phyloP scores from a whole-genome alignment of 1,140 invertebrate species.

The Octopus sinensis region DNA sequence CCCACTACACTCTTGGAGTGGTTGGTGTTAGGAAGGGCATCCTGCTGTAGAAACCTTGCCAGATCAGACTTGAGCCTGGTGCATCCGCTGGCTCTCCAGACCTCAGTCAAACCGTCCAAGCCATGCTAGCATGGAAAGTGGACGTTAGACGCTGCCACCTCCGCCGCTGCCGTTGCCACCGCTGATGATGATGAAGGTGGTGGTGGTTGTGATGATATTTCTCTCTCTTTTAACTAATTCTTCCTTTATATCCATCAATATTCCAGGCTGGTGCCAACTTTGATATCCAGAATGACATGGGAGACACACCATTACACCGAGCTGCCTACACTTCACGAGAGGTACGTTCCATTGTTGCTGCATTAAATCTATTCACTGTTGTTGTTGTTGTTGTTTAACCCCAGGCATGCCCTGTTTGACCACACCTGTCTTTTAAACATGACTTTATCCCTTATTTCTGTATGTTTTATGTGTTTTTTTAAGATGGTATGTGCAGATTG shows the following conservation, averaged over 20 bases:
- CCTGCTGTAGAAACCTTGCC: too few relatives aligned
- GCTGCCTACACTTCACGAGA: slow-evolving; percentile 58
- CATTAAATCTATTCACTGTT: too few relatives aligned
- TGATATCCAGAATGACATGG: slow-evolving; percentile 57
- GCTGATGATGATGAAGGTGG: not conserved
- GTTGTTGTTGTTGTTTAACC: too few relatives aligned
- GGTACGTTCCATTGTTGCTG: slow-evolving; percentile 29
- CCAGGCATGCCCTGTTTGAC: too few relatives aligned
- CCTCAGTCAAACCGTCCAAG: not conserved
- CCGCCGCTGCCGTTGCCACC: not conserved
- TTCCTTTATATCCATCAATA: slow-evolving; percentile 9
- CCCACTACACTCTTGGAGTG: too few relatives aligned
- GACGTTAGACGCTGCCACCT: not conserved
- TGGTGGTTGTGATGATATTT: not conserved
- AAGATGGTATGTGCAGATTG: too few relatives aligned
- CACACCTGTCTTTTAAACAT: not conserved
- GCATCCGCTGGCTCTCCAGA: not conserved
- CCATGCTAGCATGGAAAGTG: not conserved
- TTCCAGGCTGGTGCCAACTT: slow-evolving; percentile 57
- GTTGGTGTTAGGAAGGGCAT: too few relatives aligned
- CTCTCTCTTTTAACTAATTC: not conserved
- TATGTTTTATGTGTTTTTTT: too few relatives aligned
- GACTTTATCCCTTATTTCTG: not conserved
- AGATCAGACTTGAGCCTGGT: not conserved
- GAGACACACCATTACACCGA: slow-evolving; percentile 61